Evolutionary conservation across 2,888 invertebrate species (phyloP).

Genomic region (Trichopoda pennipes): DNA sequence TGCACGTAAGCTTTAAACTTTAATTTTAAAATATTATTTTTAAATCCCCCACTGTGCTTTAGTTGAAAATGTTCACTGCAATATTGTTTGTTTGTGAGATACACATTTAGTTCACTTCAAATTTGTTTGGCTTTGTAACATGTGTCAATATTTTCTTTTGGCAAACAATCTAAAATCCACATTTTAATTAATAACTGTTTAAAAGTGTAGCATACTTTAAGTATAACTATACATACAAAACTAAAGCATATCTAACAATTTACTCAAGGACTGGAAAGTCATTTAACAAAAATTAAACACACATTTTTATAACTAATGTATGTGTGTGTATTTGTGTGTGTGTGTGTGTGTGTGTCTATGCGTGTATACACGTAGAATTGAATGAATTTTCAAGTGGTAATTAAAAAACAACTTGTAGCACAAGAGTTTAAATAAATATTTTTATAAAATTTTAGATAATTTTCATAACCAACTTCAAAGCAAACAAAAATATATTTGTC

Average conservation of each 20-base stretch:
- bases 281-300: background rate
- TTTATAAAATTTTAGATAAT: no score
- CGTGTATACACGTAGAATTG: background rate
- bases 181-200: background rate
- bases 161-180: background rate
- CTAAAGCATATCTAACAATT: background rate
- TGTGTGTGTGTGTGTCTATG: background rate
- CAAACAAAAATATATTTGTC: no score
- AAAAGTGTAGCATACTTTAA: constrained; percentile 27
- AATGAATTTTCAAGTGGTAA: constrained; percentile 13
- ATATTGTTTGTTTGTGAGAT: background rate
- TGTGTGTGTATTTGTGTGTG: background rate
- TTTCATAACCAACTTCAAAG: no score
- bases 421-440: constrained; percentile 4
- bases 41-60: background rate
- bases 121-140: background rate
- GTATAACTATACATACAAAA: background rate
- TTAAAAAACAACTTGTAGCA: background rate
- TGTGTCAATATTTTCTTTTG: background rate
- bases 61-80: background rate
- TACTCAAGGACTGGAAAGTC: background rate
- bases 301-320: no score
- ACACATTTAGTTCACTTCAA: background rate
- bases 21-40: background rate
- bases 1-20: no score